These are phyloP conservation scores for Gymnoscopelus braueri DNA, from an alignment of 2,797 vertebrate species.

Conservation along the genomic window DNA sequence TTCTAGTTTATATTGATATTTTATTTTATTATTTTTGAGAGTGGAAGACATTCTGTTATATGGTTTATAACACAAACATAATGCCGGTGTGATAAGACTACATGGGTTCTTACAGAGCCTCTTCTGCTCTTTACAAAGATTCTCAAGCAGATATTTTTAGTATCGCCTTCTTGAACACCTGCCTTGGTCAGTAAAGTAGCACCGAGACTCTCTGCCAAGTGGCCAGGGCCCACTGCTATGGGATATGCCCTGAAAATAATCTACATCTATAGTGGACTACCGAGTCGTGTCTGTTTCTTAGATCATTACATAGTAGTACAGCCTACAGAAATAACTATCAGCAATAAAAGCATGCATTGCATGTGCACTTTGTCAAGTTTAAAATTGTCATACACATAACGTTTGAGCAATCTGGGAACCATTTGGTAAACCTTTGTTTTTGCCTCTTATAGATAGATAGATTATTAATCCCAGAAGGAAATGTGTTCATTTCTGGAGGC, in stretches of 20 bases:
- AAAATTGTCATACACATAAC: too few relatives aligned
- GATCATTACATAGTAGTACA: constrained; percentile 57
- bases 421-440: too few relatives aligned
- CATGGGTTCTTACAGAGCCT: constrained; percentile 44
- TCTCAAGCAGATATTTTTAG: constrained; percentile 90
- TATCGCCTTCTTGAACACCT: constrained; percentile 85
- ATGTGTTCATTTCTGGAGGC: neutral
- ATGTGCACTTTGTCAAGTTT: neutral
- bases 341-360: neutral
- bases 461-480: too few relatives aligned
- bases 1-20: too few relatives aligned
- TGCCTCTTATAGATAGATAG: too few relatives aligned
- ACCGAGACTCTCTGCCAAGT: constrained; percentile 78
- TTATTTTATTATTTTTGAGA: too few relatives aligned
- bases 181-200: constrained; percentile 87
- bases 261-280: constrained; percentile 25
- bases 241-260: constrained; percentile 85
- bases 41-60: too few relatives aligned
- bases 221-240: constrained; percentile 78
- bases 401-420: neutral
- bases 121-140: constrained; percentile 64
- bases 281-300: constrained; percentile 47
- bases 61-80: too few relatives aligned
- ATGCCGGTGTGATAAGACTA: constrained; percentile 5
- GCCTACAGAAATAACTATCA: constrained; percentile 14